Evolutionary conservation across 2,888 invertebrate genomes (phyloP).

Genomic region (Sarcophaga variegata): DNA sequence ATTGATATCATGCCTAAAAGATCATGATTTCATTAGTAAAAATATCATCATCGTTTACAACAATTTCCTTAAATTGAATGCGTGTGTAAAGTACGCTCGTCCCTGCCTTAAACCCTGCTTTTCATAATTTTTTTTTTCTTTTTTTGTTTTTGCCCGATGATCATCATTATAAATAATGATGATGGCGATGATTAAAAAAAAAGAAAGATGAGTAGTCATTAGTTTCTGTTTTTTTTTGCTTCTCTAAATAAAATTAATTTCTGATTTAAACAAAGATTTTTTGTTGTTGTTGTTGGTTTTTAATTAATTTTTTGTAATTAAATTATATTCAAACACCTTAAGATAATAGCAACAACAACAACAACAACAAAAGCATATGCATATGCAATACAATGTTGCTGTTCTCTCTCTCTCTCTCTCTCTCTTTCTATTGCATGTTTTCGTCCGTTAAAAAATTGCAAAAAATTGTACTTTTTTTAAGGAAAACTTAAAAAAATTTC

Average conservation of each 20-base stretch:
- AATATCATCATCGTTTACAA: neutral
- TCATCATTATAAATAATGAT: neutral
- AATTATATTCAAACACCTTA: neutral
- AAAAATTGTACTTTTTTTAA: neutral
- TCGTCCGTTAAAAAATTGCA: neutral
- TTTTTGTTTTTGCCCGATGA: neutral
- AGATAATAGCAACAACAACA: neutral
- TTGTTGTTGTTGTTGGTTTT: neutral
- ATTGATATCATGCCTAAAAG: neutral
- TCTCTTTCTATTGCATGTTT: neutral
- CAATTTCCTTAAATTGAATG: neutral
- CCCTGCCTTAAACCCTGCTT: neutral
- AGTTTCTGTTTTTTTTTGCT: neutral
- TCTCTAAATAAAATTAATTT: neutral
- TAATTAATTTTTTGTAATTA: neutral
- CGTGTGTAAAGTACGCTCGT: neutral
- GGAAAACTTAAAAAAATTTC: neutral
- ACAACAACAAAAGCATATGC: neutral
- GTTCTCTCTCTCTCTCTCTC: too few species aligned
- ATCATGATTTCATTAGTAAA: neutral
- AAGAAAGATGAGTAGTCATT: neutral
- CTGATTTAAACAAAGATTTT: neutral
- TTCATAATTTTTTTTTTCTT: neutral
- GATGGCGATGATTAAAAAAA: neutral
- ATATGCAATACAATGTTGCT: neutral